Evolutionary conservation across 2,888 invertebrate species (phyloP).

Genomic region (Tinea semifulvella): DNA sequence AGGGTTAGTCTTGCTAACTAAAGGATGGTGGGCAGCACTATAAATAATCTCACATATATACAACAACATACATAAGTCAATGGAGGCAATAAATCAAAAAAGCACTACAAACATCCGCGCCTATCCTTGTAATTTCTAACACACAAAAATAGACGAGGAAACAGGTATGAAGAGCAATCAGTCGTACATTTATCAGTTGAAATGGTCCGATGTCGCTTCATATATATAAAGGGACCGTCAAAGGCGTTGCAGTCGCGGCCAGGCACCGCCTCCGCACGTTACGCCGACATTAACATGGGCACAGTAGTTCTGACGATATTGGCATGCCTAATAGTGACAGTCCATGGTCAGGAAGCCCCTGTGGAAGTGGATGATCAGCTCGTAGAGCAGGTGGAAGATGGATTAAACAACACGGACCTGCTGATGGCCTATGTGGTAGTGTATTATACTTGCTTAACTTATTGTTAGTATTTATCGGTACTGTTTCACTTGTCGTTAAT

Average conservation of each 20-base stretch:
- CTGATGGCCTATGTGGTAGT: slow-evolving; percentile 48
- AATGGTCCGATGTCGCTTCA: neutral
- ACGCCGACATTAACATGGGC: neutral
- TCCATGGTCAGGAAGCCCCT: slow-evolving; percentile 24
- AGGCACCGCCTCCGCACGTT: slow-evolving; percentile 6
- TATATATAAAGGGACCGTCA: slow-evolving; percentile 3
- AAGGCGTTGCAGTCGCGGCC: slow-evolving; percentile 2
- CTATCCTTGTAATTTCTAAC: too few relatives aligned
- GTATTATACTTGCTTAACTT: slow-evolving; percentile 15
- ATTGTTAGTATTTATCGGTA: too few relatives aligned
- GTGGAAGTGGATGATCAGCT: slow-evolving; percentile 25
- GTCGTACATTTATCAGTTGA: neutral
- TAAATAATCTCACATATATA: too few relatives aligned
- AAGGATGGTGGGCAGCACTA: too few relatives aligned
- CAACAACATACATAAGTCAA: too few relatives aligned
- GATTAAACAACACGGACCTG: slow-evolving; percentile 35
- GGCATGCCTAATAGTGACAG: slow-evolving; percentile 16
- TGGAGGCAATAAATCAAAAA: too few relatives aligned
- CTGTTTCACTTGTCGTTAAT: too few relatives aligned
- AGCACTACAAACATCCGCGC: too few relatives aligned
- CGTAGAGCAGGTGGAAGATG: slow-evolving; percentile 25
- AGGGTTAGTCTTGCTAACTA: too few relatives aligned
- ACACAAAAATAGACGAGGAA: neutral
- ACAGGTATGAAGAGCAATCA: neutral
- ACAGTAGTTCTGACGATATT: slow-evolving; percentile 20